Conservation (phyloP, 2,113 vertebrate genomes). For the Austrofundulus limnaeus region DNA sequence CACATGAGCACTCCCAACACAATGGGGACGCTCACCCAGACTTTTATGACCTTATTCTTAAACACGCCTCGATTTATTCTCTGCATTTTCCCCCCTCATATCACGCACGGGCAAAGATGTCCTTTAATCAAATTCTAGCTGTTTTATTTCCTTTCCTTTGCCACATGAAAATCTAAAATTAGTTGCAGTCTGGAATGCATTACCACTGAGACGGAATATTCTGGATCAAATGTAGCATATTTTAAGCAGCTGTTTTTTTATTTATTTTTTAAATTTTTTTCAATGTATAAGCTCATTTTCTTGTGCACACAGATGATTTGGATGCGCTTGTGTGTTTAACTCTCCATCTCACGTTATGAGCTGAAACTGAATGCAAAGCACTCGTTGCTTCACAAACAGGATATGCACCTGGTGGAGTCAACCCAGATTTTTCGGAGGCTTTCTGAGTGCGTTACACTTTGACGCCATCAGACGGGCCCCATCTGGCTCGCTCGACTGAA, state of each 20-base stretch:
- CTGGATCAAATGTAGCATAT: constrained; percentile 13
- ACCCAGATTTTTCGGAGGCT: constrained; percentile 47
- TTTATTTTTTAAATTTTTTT: constrained; percentile 16
- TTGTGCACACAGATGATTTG: constrained; percentile 15
- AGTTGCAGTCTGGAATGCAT: too few species aligned
- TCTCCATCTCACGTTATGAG: constrained; percentile 59
- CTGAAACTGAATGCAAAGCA: constrained; percentile 59
- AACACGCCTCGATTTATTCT: constrained; percentile 4
- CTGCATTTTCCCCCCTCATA: background rate
- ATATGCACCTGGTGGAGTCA: constrained; percentile 65
- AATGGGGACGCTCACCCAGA: constrained; percentile 6
- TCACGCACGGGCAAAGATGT: background rate
- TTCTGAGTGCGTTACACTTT: constrained; percentile 38
- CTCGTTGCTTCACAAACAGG: constrained; percentile 58
- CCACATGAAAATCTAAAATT: background rate
- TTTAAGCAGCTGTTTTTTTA: constrained; percentile 7
- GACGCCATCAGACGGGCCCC: constrained; percentile 36
- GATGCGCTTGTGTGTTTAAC: constrained; percentile 23
- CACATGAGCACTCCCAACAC: constrained; percentile 24
- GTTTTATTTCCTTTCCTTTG: background rate
- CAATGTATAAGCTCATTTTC: background rate
- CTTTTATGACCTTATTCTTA: constrained; percentile 26
- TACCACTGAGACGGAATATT: background rate
- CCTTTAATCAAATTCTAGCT: background rate
- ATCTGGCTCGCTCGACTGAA: constrained; percentile 39